phyloP scores from a whole-genome alignment of 2,797 vertebrate genomes.

The Coendou prehensilis region DNA sequence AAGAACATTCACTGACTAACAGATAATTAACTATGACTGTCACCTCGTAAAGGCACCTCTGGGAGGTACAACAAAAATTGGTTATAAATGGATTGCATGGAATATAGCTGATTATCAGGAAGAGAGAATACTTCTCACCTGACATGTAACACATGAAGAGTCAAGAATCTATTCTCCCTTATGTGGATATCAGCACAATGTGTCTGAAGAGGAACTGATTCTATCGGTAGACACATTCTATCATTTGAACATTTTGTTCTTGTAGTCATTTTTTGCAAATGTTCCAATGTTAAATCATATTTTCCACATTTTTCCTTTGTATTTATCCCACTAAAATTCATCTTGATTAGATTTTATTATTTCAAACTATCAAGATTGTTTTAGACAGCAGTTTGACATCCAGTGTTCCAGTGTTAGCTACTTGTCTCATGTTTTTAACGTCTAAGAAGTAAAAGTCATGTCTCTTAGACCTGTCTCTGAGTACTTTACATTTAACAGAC shows the following conservation, averaged over 20 bases:
- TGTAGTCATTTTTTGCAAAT: not conserved
- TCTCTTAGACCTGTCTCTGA: not conserved
- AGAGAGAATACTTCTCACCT: not conserved
- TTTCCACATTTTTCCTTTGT: not conserved
- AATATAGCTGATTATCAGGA: not conserved
- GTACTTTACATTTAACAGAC: conserved; percentile 27
- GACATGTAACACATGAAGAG: not conserved
- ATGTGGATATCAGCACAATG: not conserved
- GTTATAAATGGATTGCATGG: not conserved
- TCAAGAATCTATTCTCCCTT: not conserved
- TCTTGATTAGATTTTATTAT: conserved; percentile 52
- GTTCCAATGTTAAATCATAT: conserved; percentile 15
- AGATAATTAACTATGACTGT: not conserved
- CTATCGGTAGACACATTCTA: conserved; percentile 11
- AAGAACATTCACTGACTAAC: not conserved
- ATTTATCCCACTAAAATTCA: conserved; percentile 58
- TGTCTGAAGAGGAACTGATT: conserved; percentile 8
- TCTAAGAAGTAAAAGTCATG: not conserved
- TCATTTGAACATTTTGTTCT: conserved; percentile 34
- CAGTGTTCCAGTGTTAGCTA: conserved; percentile 22
- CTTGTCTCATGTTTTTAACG: conserved; percentile 1
- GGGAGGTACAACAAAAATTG: not conserved
- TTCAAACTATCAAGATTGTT: conserved; percentile 21
- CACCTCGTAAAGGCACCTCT: not conserved
- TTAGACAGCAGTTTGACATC: conserved; percentile 48